phyloP scores from a whole-genome alignment of 53 echinoderm and acorn worm genomes.

The Mesocentrotus franciscanus region DNA sequence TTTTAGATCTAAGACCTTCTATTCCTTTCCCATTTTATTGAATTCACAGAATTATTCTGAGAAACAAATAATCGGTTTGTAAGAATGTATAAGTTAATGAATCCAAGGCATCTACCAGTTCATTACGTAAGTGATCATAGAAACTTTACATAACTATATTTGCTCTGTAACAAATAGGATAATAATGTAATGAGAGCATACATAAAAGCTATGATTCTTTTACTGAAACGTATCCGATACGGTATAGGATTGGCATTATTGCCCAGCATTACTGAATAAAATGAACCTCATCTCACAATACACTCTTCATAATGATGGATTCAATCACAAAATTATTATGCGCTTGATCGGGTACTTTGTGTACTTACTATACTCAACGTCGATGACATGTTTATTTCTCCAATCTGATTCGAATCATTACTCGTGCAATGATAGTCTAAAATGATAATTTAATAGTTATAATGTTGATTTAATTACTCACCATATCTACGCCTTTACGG shows the following conservation, averaged over 20 bases:
- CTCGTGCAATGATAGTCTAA: not conserved
- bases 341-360: not conserved
- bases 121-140: too few species aligned
- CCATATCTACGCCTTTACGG: not conserved
- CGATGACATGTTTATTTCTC: not conserved
- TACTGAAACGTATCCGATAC: not conserved
- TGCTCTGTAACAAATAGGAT: too few species aligned
- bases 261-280: not conserved
- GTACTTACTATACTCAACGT: not conserved
- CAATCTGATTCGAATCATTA: not conserved
- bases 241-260: not conserved
- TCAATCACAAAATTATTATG: not conserved
- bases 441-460: not conserved
- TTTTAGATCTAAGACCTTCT: too few species aligned
- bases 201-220: too few species aligned
- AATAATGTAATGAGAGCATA: too few species aligned
- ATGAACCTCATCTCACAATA: not conserved
- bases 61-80: too few species aligned
- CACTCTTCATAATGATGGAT: not conserved
- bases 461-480: slow-evolving; percentile 16
- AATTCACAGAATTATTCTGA: too few species aligned
- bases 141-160: too few species aligned
- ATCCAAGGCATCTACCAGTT: too few species aligned
- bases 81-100: too few species aligned
- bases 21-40: too few species aligned